Evolutionary conservation across 2,888 invertebrate genomes (phyloP), one percentile per base, ranked within the genome.

Genomic region (Alloscopus bannaensis): DNA sequence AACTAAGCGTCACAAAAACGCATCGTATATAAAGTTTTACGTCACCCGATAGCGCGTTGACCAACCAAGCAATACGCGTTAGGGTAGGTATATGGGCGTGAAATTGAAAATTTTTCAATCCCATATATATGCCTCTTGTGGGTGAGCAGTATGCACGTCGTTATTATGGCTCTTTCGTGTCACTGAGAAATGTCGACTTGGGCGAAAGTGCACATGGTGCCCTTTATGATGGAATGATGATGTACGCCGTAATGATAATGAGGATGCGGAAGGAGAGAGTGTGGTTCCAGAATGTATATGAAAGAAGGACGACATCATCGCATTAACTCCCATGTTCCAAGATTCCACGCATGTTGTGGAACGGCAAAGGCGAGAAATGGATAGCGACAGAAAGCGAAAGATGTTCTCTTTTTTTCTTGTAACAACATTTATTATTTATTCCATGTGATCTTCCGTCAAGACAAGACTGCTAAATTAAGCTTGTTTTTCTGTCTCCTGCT

Each of bases 51-150:
- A 40, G 40, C 22, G 24, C 22, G 8, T 20, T 45, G 45, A 50
- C 50, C 26, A 50, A 22, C 66, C 66, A 66, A 50, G 50, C 50
- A 42, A 42, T 20, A 31, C n/a, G 16, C 20, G 20, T 20, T 66
- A 45, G 22, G 26, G 42, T 16, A 66, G 66, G 50, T 50, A n/a
- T n/a, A n/a, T n/a, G 29, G 66, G 31, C 66, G 66, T 66, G 66
- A 66, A 66, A 66, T 66, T 66, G 66, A 66, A 66, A 42, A 11
- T 60, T 60, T 60, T 20, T n/a, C 29, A n/a, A n/a, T n/a, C n/a
- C n/a, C n/a, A n/a, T n/a, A n/a, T n/a, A n/a, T n/a, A n/a, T n/a
- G n/a, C n/a, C n/a, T n/a, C n/a, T n/a, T n/a, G n/a, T n/a, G n/a
- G n/a, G n/a, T n/a, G n/a, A n/a, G n/a, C n/a, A n/a, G n/a, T n/a